Evolutionary conservation across 2,113 vertebrate species (phyloP), one percentile per base, ranked within the genome.

Genomic region (Chrysochloris asiatica): DNA sequence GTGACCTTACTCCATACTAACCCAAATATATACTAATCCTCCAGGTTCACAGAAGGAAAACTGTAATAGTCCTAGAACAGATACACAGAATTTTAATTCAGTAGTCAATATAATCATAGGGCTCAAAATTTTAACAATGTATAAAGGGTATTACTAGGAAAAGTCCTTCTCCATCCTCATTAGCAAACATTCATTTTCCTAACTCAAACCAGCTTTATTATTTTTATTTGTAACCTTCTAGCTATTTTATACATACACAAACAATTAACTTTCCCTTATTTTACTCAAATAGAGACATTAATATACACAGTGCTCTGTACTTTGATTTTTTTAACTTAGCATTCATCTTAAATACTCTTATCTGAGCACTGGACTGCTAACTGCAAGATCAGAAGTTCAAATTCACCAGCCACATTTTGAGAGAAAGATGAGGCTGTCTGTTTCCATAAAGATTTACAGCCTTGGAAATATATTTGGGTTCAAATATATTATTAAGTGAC

Each of bases 21-120:
- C 38, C 13, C 75, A 38, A 90, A 88, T 63, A 84, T 43, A 45
- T 43, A 14, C 73, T 8, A 72, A 84, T 13, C 80, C 59, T 16
- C 47, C 28, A 94, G 13, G 50, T 69, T 94, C 71, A 92, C 88
- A 95, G 78, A 77, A 71, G 21, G 38, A 73, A 86, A 78, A 83
- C n/a, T 52, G 13, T 56, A 43, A 93, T 52, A 87, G 19, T 87
- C 78, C 11, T 41, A 85, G 43, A 77, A 13, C 22, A 95, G 67
- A 81, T 5, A 82, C 24, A 72, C 36, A 83, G 30, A 80, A 63
- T 81, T 92, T 85, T 81, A 89, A 85, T 71, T 87, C 38, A 88
- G 75, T 26, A 72, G 75, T 85, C 85, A 92, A 88, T 16, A 84
- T 71, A 61, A 82, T 50, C 2, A 86, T 30, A 81, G 10, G 17